Percentiles rank a stretch among this genome's conserved stretches.
These are phyloP conservation scores for Campoletis sonorensis DNA, from an alignment of 1,140 invertebrate species.

Conservation along the genomic window DNA sequence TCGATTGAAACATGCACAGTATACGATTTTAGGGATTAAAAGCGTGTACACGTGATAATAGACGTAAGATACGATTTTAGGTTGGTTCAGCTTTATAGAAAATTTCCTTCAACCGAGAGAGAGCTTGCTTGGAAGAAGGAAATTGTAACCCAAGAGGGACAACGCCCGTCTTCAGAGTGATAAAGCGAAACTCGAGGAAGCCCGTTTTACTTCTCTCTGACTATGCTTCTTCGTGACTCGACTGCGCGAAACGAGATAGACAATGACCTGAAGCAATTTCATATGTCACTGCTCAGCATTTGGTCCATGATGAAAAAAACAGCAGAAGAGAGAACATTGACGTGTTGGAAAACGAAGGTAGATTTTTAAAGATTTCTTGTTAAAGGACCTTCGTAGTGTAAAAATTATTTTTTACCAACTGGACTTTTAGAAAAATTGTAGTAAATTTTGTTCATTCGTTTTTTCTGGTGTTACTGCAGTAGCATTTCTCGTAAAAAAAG, in stretches of 20 bases:
- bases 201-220: conserved; percentile 34
- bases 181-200: conserved; percentile 36
- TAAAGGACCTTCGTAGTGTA: too few species aligned
- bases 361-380: too few species aligned
- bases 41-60: not conserved
- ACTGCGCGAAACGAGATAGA: not conserved
- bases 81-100: conserved; percentile 24
- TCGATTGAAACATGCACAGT: not conserved
- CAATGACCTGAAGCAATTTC: not conserved
- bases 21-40: not conserved
- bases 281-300: conserved; percentile 31
- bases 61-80: too few species aligned
- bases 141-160: conserved; percentile 40
- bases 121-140: not conserved
- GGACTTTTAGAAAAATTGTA: too few species aligned
- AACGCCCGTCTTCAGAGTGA: conserved; percentile 35
- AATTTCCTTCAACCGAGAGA: conserved; percentile 2
- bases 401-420: too few species aligned
- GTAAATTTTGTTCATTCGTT: too few species aligned
- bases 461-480: too few species aligned
- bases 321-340: not conserved
- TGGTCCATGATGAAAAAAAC: not conserved
- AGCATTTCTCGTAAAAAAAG: too few species aligned
- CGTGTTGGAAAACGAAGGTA: not conserved
- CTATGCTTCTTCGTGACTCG: conserved; percentile 12